Evolutionary conservation across 2,797 vertebrate genomes (phyloP), one percentile per base, ranked within the genome.

Genomic region (Jordanella pulchra): DNA sequence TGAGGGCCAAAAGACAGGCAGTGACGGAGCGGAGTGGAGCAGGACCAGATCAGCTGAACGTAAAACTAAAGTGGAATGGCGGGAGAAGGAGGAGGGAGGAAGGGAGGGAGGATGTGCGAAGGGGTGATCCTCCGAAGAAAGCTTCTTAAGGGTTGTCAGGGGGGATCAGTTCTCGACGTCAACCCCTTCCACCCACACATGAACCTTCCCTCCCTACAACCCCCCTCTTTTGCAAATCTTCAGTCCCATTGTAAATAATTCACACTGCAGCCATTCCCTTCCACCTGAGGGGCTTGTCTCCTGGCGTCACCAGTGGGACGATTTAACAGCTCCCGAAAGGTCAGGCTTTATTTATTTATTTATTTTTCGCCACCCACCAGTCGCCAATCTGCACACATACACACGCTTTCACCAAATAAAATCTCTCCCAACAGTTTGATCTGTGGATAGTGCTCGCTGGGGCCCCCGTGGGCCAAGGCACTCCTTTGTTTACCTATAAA

Each of bases 211-310:
- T 35, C 12, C 17, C 32, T 0, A 25, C 2, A 6, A 35, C 17
- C 35, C 83, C 64, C 51, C 56, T 23, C 55, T 47, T 35, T 68
- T 4, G 42, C 67, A 77, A 84, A 78, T 51, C 84, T 79, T 91
- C 77, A 82, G 88, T 88, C 91, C 89, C 89, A 90, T 90, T 92
- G 85, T 95, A 94, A 95, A 95, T 95, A 94, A 95, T 95, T 95
- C 91, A 95, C 89, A 91, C 88, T 77, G 58, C 85, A 94, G 92
- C 91, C 91, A 91, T 92, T 95, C 93, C 90, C 91, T 95, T 95
- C 95, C 94, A 95, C 94, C 93, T 94, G 93, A 95, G 93, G 94
- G 93, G 91, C 91, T 92, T 95, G 94, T 95, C 94, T 95, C 94
- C 94, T 94, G 93, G 94, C 87, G 94, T 95, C 94, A 95, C 93